Conservation (phyloP, 2,113 vertebrate genomes). For the Sinocyclocheilus rhinocerous region DNA sequence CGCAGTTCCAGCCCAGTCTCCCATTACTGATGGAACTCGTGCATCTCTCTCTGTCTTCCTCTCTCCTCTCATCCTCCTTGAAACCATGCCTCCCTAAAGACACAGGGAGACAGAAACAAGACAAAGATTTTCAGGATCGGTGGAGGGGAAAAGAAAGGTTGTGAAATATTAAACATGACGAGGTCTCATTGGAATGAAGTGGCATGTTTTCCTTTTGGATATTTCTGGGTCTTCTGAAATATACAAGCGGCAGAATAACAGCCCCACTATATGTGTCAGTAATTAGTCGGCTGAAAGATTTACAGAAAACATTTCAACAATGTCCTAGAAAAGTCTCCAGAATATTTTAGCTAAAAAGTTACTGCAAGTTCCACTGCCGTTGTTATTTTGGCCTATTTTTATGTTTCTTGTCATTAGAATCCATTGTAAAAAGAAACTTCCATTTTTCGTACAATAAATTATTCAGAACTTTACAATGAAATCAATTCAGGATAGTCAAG, state of each 20-base stretch:
- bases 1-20: constrained; percentile 66
- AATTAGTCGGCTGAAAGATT: not conserved
- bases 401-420: not conserved
- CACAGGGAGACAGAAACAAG: constrained; percentile 64
- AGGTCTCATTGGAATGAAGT: constrained; percentile 66
- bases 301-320: not conserved
- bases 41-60: constrained; percentile 62
- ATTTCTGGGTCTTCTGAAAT: constrained; percentile 65
- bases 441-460: not conserved
- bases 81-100: constrained; percentile 60
- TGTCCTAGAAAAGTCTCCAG: not conserved
- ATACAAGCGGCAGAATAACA: constrained; percentile 23
- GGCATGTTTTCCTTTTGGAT: constrained; percentile 72
- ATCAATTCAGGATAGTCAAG: not conserved
- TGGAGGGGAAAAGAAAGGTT: constrained; percentile 69
- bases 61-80: constrained; percentile 65
- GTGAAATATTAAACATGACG: constrained; percentile 75
- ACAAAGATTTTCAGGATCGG: constrained; percentile 75
- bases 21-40: constrained; percentile 64
- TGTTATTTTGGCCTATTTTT: not conserved
- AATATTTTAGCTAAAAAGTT: not conserved
- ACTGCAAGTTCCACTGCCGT: not conserved
- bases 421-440: not conserved
- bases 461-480: not conserved
- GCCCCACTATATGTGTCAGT: not conserved